Evolutionary conservation across 1,140 invertebrate genomes (phyloP), one percentile per base, ranked within the genome.

Genomic region (Asobara japonica): DNA sequence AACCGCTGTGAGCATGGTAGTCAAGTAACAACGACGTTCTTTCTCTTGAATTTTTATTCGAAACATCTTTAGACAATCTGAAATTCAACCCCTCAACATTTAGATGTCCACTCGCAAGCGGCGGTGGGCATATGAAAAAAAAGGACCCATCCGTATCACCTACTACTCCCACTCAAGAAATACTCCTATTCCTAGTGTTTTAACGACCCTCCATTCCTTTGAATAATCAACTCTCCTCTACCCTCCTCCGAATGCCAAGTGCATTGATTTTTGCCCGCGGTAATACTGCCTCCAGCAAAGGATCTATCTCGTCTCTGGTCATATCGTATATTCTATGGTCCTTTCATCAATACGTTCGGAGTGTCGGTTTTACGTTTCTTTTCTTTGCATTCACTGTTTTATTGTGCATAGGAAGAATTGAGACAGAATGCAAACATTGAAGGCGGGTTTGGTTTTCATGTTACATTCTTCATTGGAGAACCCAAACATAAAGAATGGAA

Each of bases 181-280:
- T 77, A 68, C 74, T 84, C 83, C 82, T 79, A 77, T 75, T 86
- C 84, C 84, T 79, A 82, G 80, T 87, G 84, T 86, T 85, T 82
- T 77, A 30, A 30, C n/a, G n/a, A 69, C 66, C 68, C 56, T 27
- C 33, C 33, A 71, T 22, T 65, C 29, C 25, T n/a, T 10, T 7
- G 22, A 22, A 56, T 16, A 22, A 45, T 4, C 41, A 25, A 3
- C 30, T 16, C 80, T 82, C 82, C 80, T 83, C n/a, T 13, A 48
- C 79, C 86, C 86, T 83, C 86, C 85, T 81, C 80, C 83, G 84
- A 86, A 86, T 85, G 80, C 79, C 82, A 83, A 82, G 75, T 82
- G 78, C 79, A 83, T 82, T 77, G 76, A 76, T 72, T 75, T 80
- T 80, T 76, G 78, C 74, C 41, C 78, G 80, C 77, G 77, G 61